These are phyloP conservation scores for Myotis davidii DNA, from an alignment of 2,113 vertebrate species.

Conservation along the genomic window DNA sequence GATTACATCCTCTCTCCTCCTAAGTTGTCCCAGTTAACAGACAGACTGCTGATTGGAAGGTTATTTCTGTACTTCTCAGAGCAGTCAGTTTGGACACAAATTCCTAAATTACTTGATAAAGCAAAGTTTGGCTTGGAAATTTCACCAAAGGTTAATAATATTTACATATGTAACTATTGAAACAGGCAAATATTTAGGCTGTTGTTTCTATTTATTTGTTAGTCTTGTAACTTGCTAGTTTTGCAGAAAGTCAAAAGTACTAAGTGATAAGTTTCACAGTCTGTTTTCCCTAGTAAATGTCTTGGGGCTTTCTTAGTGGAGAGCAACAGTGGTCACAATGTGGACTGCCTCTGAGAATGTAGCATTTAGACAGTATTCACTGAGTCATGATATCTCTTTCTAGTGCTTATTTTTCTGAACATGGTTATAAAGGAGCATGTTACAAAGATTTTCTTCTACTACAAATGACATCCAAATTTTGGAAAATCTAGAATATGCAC, in stretches of 20 bases:
- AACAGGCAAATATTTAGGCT: neutral
- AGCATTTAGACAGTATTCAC: neutral
- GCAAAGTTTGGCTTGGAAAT: constrained; percentile 43
- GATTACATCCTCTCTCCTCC: neutral
- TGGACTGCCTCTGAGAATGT: neutral
- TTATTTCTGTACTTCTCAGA: neutral
- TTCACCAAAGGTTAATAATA: constrained; percentile 40
- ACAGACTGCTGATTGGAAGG: neutral
- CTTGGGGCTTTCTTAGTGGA: neutral
- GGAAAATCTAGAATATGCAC: neutral
- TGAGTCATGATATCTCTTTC: neutral
- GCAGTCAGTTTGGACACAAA: neutral
- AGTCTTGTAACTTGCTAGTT: neutral
- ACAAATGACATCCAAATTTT: constrained; percentile 17
- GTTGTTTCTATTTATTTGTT: neutral
- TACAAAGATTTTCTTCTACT: neutral
- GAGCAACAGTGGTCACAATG: neutral
- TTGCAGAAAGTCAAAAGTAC: neutral
- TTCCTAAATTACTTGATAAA: constrained; percentile 14
- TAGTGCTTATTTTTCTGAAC: neutral
- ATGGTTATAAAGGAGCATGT: neutral
- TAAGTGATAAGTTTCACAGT: neutral
- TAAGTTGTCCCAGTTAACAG: neutral
- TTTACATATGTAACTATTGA: neutral
- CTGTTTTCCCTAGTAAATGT: neutral